Evolutionary conservation across 2,888 invertebrate genomes (phyloP).

Genomic region (Suillia variegata): DNA sequence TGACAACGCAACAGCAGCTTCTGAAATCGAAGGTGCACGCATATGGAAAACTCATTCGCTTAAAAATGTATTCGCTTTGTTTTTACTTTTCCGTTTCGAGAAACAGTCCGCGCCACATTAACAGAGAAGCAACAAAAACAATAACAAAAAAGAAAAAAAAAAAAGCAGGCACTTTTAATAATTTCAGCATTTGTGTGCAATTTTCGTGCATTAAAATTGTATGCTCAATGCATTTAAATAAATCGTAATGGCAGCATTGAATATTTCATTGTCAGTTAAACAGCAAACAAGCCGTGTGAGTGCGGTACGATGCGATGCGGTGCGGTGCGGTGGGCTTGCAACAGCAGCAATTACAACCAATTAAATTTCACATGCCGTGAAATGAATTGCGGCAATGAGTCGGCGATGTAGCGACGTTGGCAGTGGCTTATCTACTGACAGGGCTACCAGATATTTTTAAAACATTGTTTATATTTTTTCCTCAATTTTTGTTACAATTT

Average conservation of each 20-base stretch:
- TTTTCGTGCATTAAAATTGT: too few species aligned
- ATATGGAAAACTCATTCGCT: too few species aligned
- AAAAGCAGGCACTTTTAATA: background rate
- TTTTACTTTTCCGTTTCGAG: too few species aligned
- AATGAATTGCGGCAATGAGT: constrained; percentile 20
- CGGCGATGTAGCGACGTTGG: constrained; percentile 12
- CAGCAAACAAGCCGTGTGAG: background rate
- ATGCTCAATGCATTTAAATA: constrained; percentile 1
- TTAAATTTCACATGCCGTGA: constrained; percentile 35
- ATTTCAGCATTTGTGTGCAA: constrained; percentile 7
- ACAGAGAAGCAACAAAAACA: too few species aligned
- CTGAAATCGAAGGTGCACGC: too few species aligned
- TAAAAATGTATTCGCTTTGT: too few species aligned
- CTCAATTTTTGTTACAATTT: too few species aligned
- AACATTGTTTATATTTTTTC: too few species aligned
- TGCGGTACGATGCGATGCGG: background rate
- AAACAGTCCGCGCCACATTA: too few species aligned
- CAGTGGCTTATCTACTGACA: background rate
- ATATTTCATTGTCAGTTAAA: background rate
- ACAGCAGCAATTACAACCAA: constrained; percentile 30
- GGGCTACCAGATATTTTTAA: background rate
- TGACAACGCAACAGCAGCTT: too few species aligned
- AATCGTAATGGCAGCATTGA: constrained; percentile 2
- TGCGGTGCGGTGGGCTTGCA: background rate
- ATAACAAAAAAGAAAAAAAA: too few species aligned